A percentile compares a stretch with the other conserved stretches of the same genome.
Conservation (phyloP, 2,797 vertebrate genomes). For the Prionace glauca region DNA sequence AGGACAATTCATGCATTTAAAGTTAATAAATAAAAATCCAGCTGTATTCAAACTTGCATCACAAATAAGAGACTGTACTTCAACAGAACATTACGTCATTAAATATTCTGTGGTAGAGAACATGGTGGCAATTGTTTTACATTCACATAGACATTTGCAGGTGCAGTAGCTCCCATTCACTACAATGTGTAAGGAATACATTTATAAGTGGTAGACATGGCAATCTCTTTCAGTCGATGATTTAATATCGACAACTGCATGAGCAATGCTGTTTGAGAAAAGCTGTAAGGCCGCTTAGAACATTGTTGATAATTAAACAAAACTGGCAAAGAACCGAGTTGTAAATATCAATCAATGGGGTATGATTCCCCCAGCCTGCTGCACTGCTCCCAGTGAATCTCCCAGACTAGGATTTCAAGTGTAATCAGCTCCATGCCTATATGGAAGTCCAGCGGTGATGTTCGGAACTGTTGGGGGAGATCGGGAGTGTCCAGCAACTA, state of each 20-base stretch:
- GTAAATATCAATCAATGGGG: not conserved
- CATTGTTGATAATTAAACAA: not conserved
- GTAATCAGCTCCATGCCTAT: too few species aligned
- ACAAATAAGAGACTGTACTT: not conserved
- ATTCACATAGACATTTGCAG: not conserved
- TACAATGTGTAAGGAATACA: not conserved
- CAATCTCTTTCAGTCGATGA: not conserved
- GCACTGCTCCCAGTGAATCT: too few species aligned
- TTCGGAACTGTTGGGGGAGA: too few species aligned
- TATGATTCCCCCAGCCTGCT: too few species aligned
- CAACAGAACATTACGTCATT: not conserved
- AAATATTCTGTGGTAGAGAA: not conserved
- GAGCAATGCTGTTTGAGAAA: not conserved
- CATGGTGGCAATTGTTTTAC: not conserved
- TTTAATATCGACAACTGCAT: not conserved
- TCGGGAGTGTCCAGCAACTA: too few species aligned
- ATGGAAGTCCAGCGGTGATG: too few species aligned
- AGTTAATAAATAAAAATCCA: not conserved
- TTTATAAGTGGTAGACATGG: not conserved
- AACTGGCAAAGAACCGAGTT: not conserved
- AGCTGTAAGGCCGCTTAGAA: not conserved
- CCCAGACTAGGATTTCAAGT: too few species aligned
- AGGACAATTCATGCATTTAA: not conserved
- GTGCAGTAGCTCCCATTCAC: not conserved
- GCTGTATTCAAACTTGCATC: not conserved